Percentiles rank a stretch among this genome's conserved stretches.
Conservation (phyloP, 2,888 invertebrate genomes). For the Onchidella celtica region DNA sequence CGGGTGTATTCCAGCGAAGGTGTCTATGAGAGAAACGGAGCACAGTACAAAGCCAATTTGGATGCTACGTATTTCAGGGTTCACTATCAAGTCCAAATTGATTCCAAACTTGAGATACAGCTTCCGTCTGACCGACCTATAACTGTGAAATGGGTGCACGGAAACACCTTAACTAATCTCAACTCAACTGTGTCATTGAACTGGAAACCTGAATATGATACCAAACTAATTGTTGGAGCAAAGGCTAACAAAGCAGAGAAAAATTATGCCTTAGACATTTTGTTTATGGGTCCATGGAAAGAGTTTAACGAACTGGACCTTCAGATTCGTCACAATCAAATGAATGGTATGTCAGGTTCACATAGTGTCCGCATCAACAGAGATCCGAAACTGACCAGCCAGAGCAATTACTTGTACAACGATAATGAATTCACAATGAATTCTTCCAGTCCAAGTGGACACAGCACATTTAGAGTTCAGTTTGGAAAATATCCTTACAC, state of each 20-base stretch:
- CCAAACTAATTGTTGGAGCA: conserved; percentile 29
- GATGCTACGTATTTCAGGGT: conserved; percentile 38
- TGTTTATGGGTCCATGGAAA: conserved; percentile 1
- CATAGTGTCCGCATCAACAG: not conserved
- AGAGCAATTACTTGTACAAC: conserved; percentile 23
- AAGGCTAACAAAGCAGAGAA: conserved; percentile 35
- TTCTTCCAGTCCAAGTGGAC: not conserved
- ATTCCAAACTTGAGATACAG: conserved; percentile 12
- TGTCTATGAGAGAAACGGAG: conserved; percentile 34
- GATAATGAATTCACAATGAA: not conserved
- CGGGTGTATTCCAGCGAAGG: conserved; percentile 24
- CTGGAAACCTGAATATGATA: conserved; percentile 17
- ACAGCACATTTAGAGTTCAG: not conserved
- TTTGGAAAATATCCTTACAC: conserved; percentile 40
- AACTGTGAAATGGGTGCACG: conserved; percentile 29
- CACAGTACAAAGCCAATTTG: conserved; percentile 43
- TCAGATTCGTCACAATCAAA: conserved; percentile 20
- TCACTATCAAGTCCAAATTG: conserved; percentile 29
- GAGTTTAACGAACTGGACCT: conserved; percentile 8
- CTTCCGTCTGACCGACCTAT: conserved; percentile 32
- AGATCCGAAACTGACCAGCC: conserved; percentile 5
- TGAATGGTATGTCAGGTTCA: conserved; percentile 18
- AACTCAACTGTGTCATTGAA: conserved; percentile 31
- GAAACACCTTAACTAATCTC: conserved; percentile 44
- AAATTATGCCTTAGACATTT: conserved; percentile 32